Conservation (phyloP, 2,113 vertebrate genomes). For the Tylochromis polylepis region DNA sequence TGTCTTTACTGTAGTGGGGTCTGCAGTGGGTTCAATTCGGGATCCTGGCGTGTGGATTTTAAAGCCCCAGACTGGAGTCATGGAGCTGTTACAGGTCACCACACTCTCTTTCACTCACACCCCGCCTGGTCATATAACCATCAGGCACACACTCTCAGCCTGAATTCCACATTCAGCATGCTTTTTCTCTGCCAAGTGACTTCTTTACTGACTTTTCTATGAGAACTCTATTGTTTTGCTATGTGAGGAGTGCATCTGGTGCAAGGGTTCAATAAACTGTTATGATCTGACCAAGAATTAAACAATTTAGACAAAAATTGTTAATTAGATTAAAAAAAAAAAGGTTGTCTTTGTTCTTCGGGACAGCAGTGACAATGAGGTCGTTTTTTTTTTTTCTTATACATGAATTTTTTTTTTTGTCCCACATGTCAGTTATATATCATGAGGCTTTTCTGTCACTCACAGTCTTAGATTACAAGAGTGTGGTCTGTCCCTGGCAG, state of each 20-base stretch:
- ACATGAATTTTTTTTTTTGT: neutral
- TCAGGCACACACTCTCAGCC: constrained; percentile 11
- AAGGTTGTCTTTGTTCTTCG: neutral
- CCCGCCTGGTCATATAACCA: constrained; percentile 55
- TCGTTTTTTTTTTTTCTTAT: neutral
- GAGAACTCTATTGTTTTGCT: constrained; percentile 8
- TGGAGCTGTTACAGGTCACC: constrained; percentile 67
- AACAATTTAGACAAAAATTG: neutral
- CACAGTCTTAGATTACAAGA: neutral
- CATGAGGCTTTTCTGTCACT: neutral
- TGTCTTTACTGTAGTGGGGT: constrained; percentile 39
- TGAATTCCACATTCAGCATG: constrained; percentile 31
- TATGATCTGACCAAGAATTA: neutral
- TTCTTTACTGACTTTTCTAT: constrained; percentile 1
- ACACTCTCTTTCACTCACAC: constrained; percentile 56
- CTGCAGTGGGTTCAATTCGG: constrained; percentile 51
- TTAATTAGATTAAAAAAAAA: neutral
- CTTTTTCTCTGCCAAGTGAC: constrained; percentile 10
- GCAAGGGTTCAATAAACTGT: neutral
- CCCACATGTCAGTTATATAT: neutral
- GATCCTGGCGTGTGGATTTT: constrained; percentile 52
- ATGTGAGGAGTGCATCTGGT: neutral
- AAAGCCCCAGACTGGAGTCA: constrained; percentile 59
- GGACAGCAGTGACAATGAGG: neutral
- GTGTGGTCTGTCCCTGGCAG: accelerated